A percentile compares a stretch with the other conserved stretches of the same genome.
These are phyloP conservation scores for Drosophila longiperda DNA, from an alignment of 2,888 invertebrate genomes.

Conservation along the genomic window DNA sequence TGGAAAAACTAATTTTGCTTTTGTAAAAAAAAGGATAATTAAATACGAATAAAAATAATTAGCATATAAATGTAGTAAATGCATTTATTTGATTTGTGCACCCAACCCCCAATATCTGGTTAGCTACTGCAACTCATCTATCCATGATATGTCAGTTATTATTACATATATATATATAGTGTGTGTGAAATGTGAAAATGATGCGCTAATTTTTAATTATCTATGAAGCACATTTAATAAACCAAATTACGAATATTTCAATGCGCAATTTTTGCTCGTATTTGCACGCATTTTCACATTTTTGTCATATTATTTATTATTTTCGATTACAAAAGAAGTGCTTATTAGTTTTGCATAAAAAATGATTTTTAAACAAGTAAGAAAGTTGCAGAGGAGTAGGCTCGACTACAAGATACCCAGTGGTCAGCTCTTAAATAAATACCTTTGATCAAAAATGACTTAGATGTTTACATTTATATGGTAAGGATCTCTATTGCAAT, in stretches of 20 bases:
- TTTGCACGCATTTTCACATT: constrained; percentile 4
- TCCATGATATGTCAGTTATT: constrained; percentile 42
- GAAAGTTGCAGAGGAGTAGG: neutral
- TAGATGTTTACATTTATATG: too few species aligned
- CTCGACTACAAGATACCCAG: neutral
- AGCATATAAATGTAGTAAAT: constrained; percentile 63
- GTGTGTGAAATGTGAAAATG: constrained; percentile 43
- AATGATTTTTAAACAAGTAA: neutral
- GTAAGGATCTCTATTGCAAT: too few species aligned
- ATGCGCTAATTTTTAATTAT: constrained; percentile 76
- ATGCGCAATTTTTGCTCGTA: constrained; percentile 12
- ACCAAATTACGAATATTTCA: constrained; percentile 56
- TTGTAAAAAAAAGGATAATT: constrained; percentile 53
- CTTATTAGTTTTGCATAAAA: constrained; percentile 55
- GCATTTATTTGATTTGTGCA: constrained; percentile 70
- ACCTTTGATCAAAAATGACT: neutral
- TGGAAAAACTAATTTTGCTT: neutral
- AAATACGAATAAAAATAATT: constrained; percentile 74
- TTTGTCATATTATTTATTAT: constrained; percentile 36
- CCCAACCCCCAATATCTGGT: constrained; percentile 49
- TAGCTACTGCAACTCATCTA: constrained; percentile 24
- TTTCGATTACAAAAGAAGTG: constrained; percentile 30
- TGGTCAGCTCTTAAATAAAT: neutral
- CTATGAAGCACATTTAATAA: constrained; percentile 72
- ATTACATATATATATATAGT: constrained; percentile 6